Evolutionary conservation across 2,797 vertebrate genomes (phyloP).

Genomic region (Tympanoctomys barrerae): DNA sequence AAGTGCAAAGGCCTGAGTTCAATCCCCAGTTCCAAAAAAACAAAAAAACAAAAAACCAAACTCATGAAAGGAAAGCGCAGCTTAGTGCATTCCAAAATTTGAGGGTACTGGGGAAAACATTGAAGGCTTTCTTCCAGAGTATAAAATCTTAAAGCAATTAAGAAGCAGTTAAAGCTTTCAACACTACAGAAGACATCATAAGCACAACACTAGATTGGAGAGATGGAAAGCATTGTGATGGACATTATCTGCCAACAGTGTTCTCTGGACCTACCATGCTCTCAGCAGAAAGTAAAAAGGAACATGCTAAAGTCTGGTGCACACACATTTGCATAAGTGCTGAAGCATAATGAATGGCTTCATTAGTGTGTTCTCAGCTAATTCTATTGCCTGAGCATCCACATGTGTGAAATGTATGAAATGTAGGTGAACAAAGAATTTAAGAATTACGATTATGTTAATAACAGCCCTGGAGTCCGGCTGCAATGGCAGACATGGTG

Average conservation of each 20-base stretch:
- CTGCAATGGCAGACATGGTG: no score
- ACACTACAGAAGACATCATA: not conserved
- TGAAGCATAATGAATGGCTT: not conserved
- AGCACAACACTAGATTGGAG: not conserved
- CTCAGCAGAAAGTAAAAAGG: not conserved
- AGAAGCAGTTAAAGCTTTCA: not conserved
- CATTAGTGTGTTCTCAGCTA: not conserved
- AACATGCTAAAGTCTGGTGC: not conserved
- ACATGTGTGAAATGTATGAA: not conserved
- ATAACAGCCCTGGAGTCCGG: no score
- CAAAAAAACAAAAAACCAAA: not conserved
- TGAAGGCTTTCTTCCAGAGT: not conserved
- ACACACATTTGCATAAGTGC: not conserved
- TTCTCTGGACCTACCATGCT: not conserved
- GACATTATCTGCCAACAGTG: not conserved
- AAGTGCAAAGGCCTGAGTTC: no score
- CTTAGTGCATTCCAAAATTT: not conserved
- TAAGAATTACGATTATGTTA: not conserved
- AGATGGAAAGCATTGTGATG: not conserved
- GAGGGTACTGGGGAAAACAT: not conserved
- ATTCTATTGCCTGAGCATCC: not conserved
- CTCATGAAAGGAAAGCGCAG: not conserved
- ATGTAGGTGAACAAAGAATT: not conserved
- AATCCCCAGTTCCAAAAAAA: no score
- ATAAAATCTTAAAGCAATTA: not conserved